A percentile compares a stretch with the other conserved stretches of the same genome.
Conservation (phyloP, 2,113 vertebrate species). For the Lepisosteus oculatus region DNA sequence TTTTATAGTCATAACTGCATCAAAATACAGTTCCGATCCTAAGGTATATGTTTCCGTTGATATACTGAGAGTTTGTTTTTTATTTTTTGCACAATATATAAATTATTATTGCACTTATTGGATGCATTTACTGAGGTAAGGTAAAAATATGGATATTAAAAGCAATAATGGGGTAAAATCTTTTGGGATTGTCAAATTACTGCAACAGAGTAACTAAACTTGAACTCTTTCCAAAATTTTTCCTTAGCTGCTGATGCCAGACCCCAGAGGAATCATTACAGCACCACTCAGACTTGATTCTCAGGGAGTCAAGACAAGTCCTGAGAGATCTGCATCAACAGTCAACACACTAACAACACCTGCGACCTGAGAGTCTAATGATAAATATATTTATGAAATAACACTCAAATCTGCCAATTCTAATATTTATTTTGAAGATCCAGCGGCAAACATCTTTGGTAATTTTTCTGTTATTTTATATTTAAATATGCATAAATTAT, state of each 20-base stretch:
- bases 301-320: slow-evolving; percentile 56
- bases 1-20: too few species aligned
- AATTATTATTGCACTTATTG: not conserved
- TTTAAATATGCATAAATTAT: not conserved
- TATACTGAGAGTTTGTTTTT: too few species aligned
- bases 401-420: slow-evolving; percentile 71
- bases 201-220: slow-evolving; percentile 72
- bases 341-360: slow-evolving; percentile 75
- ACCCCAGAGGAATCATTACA: slow-evolving; percentile 72
- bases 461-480: not conserved
- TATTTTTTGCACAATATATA: too few species aligned
- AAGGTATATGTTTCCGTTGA: too few species aligned
- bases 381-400: slow-evolving; percentile 81
- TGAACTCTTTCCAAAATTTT: slow-evolving; percentile 48
- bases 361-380: slow-evolving; percentile 76
- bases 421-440: slow-evolving; percentile 46
- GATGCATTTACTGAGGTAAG: not conserved
- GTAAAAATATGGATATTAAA: slow-evolving; percentile 23
- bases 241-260: slow-evolving; percentile 67
- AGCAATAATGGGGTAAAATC: slow-evolving; percentile 12
- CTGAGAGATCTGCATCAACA: slow-evolving; percentile 54
- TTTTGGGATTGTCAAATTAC: slow-evolving; percentile 40
- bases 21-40: too few species aligned
- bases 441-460: not conserved
- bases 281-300: slow-evolving; percentile 49